Conservation (phyloP, 2,797 vertebrate genomes). For the Myotis vivesi region DNA sequence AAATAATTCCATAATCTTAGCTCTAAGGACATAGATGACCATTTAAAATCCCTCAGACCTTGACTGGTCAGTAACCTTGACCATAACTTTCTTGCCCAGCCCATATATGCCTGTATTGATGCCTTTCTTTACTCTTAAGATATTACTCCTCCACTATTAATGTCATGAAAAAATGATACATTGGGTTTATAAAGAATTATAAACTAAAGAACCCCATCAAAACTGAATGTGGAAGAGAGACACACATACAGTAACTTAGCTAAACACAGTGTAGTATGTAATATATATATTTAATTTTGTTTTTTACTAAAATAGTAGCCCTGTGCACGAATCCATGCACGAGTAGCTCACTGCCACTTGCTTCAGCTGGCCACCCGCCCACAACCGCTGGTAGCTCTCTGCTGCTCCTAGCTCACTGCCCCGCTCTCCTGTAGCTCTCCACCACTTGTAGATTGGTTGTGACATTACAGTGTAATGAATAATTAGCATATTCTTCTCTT, state of each 20-base stretch:
- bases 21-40: not conserved
- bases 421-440: too few relatives aligned
- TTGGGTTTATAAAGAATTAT: not conserved
- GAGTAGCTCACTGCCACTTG: too few relatives aligned
- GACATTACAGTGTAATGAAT: too few relatives aligned
- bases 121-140: not conserved
- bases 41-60: not conserved
- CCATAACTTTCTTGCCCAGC: not conserved
- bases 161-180: not conserved
- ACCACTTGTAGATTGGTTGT: too few relatives aligned
- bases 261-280: not conserved
- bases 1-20: not conserved
- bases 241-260: not conserved
- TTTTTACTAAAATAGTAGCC: not conserved
- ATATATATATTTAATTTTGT: not conserved
- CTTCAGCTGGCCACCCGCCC: too few relatives aligned
- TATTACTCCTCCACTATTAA: not conserved
- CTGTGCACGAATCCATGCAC: too few relatives aligned
- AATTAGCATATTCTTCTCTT: too few relatives aligned
- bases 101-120: not conserved
- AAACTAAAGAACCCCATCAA: not conserved
- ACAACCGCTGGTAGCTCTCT: too few relatives aligned
- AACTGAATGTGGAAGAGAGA: not conserved
- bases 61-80: not conserved
- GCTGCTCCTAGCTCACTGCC: too few relatives aligned